phyloP scores from a whole-genome alignment of 1,140 invertebrate genomes.

The Choristoneura fumiferana region DNA sequence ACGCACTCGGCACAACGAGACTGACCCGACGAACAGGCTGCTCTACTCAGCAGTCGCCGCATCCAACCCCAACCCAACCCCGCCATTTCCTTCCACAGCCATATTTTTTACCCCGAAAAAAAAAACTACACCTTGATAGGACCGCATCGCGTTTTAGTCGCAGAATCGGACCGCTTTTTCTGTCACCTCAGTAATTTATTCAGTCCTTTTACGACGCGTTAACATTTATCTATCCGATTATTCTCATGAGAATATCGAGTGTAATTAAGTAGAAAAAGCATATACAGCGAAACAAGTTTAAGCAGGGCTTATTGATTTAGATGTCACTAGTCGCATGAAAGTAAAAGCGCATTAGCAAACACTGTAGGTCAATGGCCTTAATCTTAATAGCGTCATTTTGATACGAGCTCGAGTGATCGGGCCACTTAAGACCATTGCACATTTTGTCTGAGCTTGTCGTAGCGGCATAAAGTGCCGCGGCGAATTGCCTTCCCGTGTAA shows the following conservation, averaged over 20 bases:
- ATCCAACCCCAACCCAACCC: constrained; percentile 47
- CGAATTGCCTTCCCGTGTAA: constrained; percentile 34
- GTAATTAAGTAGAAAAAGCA: constrained; percentile 6
- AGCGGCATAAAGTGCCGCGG: constrained; percentile 20
- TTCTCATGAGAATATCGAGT: constrained; percentile 51
- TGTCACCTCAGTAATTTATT: constrained; percentile 58
- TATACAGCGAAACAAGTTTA: neutral
- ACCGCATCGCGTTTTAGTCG: constrained; percentile 39
- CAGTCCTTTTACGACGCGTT: constrained; percentile 63
- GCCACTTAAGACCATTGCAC: too few species aligned
- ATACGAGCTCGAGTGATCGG: neutral
- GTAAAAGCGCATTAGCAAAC: constrained; percentile 3
- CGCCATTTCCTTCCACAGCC: constrained; percentile 25
- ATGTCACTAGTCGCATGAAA: constrained; percentile 12
- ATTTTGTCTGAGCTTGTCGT: too few species aligned
- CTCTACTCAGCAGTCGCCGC: constrained; percentile 49
- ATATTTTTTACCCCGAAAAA: constrained; percentile 46
- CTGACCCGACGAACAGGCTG: constrained; percentile 55
- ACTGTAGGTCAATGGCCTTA: neutral
- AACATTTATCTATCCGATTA: constrained; percentile 41
- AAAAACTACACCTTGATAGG: constrained; percentile 29
- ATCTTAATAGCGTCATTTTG: constrained; percentile 3
- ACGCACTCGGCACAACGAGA: constrained; percentile 61
- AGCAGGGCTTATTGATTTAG: neutral
- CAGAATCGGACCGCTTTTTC: constrained; percentile 62